Base-by-base conservation (phyloP, 2,888 invertebrate genomes). In the Xestobium rufovillosum region DNA sequence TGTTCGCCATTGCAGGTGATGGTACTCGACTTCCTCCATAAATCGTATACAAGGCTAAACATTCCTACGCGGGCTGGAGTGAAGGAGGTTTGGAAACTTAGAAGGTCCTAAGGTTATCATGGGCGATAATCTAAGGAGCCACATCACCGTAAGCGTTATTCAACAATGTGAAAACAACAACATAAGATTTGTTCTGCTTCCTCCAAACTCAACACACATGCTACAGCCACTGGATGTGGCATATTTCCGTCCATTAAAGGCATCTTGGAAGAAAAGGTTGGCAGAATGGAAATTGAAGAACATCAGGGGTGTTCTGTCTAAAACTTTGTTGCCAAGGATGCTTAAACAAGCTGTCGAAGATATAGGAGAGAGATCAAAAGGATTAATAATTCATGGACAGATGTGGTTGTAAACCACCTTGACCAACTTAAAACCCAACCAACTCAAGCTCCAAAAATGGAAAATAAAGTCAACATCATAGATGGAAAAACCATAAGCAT, bases 51-150 rank as follows among this genome's bases (percentile, higher is more conserved):
- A 44, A 43, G 28, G 45, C 47, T 2, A 43, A 41, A 34, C 43
- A 44, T 31, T 19, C 16, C 3, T 45, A 39, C 27, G 19, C 16
- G 29, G 42, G 35, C 4, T 42, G 40, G 42, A 40, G 26, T 3
- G 45, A 47, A 26, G 40, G 39, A 14, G 42, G 43, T 3, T 13
- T 19, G 3, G n/a, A 39, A 34, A 36, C 12, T 26, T 40, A 13
- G 37, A 43, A 13, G 40, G 37, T 9, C 13, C 34, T 3, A 57
- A 55, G 31, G 45, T 53, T 4, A 15, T 60, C 17, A 52, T 62
- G 25, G 56, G 56, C 4, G 53, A 61, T 38, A 60, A 57, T 42
- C 36, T 56, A 36, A 34, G 39, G 3, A 45, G 44, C 26, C 53
- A 57, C 38, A 14, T 50, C 2, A 45, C 41, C 13, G 23, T 33